phyloP scores from a whole-genome alignment of 2,888 invertebrate genomes.

The Atethmia centrago region DNA sequence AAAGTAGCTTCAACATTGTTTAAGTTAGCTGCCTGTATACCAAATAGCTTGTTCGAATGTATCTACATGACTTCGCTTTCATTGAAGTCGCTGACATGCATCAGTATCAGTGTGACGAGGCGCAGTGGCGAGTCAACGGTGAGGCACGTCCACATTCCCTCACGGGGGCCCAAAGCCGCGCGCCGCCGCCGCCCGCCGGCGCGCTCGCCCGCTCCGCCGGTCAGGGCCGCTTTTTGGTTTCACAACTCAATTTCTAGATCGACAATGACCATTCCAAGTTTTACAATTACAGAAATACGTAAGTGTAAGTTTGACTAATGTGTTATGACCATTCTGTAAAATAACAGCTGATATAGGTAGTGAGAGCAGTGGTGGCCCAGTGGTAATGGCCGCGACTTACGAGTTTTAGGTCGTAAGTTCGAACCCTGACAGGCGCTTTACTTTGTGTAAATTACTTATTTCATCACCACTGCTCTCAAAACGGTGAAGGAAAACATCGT shows the following conservation, averaged over 20 bases:
- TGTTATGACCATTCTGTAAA: not conserved
- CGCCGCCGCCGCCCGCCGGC: slow-evolving; percentile 35
- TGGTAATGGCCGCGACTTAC: too few species aligned
- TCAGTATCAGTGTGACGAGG: slow-evolving; percentile 9
- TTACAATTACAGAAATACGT: not conserved
- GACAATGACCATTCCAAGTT: not conserved
- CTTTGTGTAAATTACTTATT: too few species aligned
- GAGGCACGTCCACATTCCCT: slow-evolving; percentile 73
- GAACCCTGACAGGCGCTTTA: too few species aligned
- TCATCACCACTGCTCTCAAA: too few species aligned
- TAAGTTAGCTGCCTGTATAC: not conserved
- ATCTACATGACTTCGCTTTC: not conserved
- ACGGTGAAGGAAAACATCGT: too few species aligned
- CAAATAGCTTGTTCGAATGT: not conserved
- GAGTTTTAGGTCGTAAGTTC: too few species aligned
- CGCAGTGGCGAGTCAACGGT: slow-evolving; percentile 32
- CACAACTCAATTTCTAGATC: slow-evolving; percentile 58
- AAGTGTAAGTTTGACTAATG: not conserved
- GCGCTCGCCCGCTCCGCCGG: slow-evolving; percentile 25
- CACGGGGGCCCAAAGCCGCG: slow-evolving; percentile 68
- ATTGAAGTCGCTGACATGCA: slow-evolving; percentile 10
- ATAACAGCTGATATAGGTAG: not conserved
- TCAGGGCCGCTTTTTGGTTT: slow-evolving; percentile 59
- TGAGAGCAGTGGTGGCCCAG: too few species aligned
- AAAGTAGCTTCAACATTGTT: not conserved